Evolutionary conservation across 2,113 vertebrate genomes (phyloP).

Genomic region (Pterocles burchelli): DNA sequence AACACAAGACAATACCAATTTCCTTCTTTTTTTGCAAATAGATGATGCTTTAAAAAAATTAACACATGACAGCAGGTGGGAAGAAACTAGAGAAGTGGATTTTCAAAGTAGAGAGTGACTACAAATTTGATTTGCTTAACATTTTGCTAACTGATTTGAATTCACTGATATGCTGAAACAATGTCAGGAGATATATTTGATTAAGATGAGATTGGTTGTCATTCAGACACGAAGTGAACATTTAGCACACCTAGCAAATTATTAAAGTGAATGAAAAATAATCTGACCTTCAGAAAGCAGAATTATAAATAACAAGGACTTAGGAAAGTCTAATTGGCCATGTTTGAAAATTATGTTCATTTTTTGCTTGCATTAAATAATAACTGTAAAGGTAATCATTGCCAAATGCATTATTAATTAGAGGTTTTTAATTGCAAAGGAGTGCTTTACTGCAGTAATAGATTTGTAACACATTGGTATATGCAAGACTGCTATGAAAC

Average conservation of each 20-base stretch:
- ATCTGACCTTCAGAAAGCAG: slow-evolving; percentile 48
- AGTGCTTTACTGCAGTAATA: not conserved
- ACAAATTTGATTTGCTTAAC: slow-evolving; percentile 84
- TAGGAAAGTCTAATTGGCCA: not conserved
- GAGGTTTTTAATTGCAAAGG: not conserved
- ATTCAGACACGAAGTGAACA: slow-evolving; percentile 62
- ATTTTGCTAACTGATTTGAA: slow-evolving; percentile 86
- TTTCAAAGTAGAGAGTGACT: slow-evolving; percentile 81
- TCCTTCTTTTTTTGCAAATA: slow-evolving; percentile 81
- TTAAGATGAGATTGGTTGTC: slow-evolving; percentile 68
- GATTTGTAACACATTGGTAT: not conserved
- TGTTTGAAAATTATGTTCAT: not conserved
- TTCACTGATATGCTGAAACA: slow-evolving; percentile 76
- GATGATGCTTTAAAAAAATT: slow-evolving; percentile 90
- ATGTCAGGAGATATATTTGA: slow-evolving; percentile 74
- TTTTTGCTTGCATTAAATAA: slow-evolving; percentile 50
- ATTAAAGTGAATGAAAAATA: slow-evolving; percentile 58
- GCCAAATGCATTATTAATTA: slow-evolving; percentile 41
- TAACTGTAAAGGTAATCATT: not conserved
- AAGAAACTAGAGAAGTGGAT: slow-evolving; percentile 82
- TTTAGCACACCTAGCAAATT: slow-evolving; percentile 58
- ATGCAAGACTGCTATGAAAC: not conserved
- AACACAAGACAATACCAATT: slow-evolving; percentile 88
- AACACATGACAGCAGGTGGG: slow-evolving; percentile 95
- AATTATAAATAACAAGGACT: slow-evolving; percentile 1